Evolutionary conservation across 92 coral and sea anemone genomes (phyloP), one percentile per base, ranked within the genome.

Genomic region (Porites rus): DNA sequence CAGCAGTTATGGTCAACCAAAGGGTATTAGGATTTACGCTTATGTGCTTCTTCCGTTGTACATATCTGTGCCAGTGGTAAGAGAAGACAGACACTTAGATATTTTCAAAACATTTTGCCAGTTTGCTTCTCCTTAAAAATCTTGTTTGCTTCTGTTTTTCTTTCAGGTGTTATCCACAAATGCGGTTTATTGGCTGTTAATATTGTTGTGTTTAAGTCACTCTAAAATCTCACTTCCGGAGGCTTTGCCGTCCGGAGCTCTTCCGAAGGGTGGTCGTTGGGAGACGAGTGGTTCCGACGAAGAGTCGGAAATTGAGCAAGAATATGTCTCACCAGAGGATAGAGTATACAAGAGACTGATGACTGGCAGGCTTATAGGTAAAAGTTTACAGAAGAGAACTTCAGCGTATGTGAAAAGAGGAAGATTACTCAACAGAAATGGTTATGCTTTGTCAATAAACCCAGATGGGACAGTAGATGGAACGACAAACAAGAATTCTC

Each of bases 391-490:
- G 22, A 86, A 70, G 68, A 82, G 65, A 1, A 5, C 77, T 13
- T 51, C 90, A 7, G 90, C 92, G 1, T 89, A 86, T 50, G 19
- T 92, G 3, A 59, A 51, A 51, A 76, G 86, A n/a, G 98, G 93
- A 12, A 82, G 18, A 6, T 67, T 94, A 79, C 63, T 65, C 67
- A 89, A 91, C 72, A 77, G 81, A 72, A 90, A 93, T 38, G 80
- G 87, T n/a, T 90, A 90, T 58, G 50, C 77, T 51, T 68, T 94
- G 8, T 86, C 87, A 77, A 92, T 94, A 20, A 88, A 88, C 51
- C 52, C 65, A 1, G 94, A 92, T 71, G 98, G 95, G 0, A 79
- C 91, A 1, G 94, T 94, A 22, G 90, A 86, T 6, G 98, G 98
- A 0, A 92, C 96, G 0, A 87, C 86, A 5, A 58, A 85, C 81